Conservation (phyloP, 2,797 vertebrate genomes). For the Knipowitschia caucasica region DNA sequence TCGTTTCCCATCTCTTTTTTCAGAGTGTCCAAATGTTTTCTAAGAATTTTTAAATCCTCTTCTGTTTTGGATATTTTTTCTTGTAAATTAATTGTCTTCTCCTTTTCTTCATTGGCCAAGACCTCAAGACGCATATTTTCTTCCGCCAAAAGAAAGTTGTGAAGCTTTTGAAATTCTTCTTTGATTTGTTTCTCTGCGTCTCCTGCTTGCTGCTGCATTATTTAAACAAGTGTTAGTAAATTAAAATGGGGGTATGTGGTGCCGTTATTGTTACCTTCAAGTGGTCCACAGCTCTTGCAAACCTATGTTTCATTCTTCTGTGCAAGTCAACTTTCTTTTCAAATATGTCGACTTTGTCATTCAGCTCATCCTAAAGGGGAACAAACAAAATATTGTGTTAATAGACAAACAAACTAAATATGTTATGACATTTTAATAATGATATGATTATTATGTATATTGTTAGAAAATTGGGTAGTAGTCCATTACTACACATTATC, state of each 20-base stretch:
- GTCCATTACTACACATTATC: no score
- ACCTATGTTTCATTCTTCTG: slow-evolving; percentile 52
- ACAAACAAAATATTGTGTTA: slow-evolving; percentile 4
- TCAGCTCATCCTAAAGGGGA: slow-evolving; percentile 59
- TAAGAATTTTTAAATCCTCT: slow-evolving; percentile 41
- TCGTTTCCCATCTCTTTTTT: slow-evolving; percentile 72
- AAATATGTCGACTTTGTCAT: slow-evolving; percentile 66
- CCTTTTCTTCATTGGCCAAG: slow-evolving; percentile 59
- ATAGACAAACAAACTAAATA: no score
- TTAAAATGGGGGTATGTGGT: not conserved
- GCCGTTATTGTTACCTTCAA: slow-evolving; percentile 62
- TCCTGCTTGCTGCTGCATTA: slow-evolving; percentile 62
- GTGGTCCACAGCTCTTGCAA: slow-evolving; percentile 43
- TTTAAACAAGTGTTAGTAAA: not conserved
- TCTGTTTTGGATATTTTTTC: slow-evolving; percentile 32
- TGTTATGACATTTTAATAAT: no score
- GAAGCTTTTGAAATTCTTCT: slow-evolving; percentile 70
- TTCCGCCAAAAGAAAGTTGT: slow-evolving; percentile 46
- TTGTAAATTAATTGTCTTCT: slow-evolving; percentile 49
- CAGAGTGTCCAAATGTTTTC: slow-evolving; percentile 51
- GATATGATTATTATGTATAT: no score
- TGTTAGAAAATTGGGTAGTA: no score
- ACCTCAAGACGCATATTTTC: slow-evolving; percentile 55
- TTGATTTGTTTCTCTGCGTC: slow-evolving; percentile 67
- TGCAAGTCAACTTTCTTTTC: slow-evolving; percentile 63